Evolutionary conservation across 2,797 vertebrate genomes (phyloP).

Genomic region (Triplophysa yarkandensis): DNA sequence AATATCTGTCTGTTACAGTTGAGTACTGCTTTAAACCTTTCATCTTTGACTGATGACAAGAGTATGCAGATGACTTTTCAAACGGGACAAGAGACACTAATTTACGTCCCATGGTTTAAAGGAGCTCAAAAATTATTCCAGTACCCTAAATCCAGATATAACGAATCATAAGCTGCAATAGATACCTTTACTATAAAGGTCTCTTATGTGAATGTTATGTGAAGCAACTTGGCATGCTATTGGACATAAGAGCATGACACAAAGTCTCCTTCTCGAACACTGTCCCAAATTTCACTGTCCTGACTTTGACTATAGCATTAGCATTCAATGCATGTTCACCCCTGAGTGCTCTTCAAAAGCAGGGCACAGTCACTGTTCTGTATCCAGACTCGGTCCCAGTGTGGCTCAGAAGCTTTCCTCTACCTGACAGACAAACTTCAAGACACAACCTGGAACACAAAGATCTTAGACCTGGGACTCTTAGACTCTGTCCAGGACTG

Average conservation of each 20-base stretch:
- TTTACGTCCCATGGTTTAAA: neutral
- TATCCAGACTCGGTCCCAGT: conserved; percentile 35
- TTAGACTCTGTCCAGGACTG: conserved; percentile 7
- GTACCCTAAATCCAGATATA: neutral
- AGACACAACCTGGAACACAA: conserved; percentile 9
- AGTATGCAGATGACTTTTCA: conserved; percentile 15
- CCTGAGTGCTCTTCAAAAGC: conserved; percentile 49
- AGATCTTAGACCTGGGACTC: conserved; percentile 16
- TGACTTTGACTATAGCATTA: conserved; percentile 45
- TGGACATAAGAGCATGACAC: conserved; percentile 2
- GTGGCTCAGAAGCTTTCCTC: conserved; percentile 33
- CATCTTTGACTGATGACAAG: conserved; percentile 18
- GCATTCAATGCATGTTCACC: conserved; percentile 38
- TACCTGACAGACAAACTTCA: conserved; percentile 38
- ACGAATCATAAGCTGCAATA: neutral
- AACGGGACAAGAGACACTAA: conserved; percentile 6
- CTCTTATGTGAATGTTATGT: neutral
- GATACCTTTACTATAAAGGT: neutral
- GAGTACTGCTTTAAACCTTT: conserved; percentile 20
- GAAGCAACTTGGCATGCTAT: conserved; percentile 5
- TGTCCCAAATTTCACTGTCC: conserved; percentile 37
- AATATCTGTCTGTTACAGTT: conserved; percentile 56
- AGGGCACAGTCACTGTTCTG: conserved; percentile 38
- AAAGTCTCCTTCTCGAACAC: conserved; percentile 30
- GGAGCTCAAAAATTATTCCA: neutral